Evolutionary conservation across 2,113 vertebrate species (phyloP).

Genomic region (Tor tambroides): DNA sequence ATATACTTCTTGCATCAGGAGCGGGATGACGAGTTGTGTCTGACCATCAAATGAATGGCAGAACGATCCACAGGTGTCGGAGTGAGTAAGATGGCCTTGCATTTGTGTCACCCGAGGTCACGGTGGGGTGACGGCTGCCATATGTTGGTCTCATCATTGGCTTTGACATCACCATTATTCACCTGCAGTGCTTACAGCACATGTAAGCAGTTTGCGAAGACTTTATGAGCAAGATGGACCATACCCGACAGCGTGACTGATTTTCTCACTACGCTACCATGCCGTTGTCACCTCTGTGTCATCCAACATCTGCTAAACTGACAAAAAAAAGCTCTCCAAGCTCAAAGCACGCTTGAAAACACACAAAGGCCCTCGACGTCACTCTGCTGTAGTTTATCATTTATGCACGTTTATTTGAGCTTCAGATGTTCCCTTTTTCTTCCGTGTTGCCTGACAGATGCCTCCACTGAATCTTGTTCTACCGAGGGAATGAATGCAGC

Average conservation of each 20-base stretch:
- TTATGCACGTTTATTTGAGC: slow-evolving; percentile 1
- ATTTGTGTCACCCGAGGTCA: slow-evolving; percentile 27
- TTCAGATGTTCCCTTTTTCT: slow-evolving; percentile 23
- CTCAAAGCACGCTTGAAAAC: too few species aligned
- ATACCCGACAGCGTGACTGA: background rate
- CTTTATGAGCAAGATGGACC: slow-evolving; percentile 30
- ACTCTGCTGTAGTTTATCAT: slow-evolving; percentile 14
- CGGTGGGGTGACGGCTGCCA: slow-evolving; percentile 13
- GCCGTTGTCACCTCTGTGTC: slow-evolving; percentile 30
- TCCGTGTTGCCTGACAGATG: slow-evolving; percentile 32
- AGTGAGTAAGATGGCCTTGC: slow-evolving; percentile 30
- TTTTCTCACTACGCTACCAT: slow-evolving; percentile 47
- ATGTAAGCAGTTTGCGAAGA: background rate
- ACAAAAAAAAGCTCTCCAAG: background rate
- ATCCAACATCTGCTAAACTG: slow-evolving; percentile 31
- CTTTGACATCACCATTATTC: slow-evolving; percentile 44
- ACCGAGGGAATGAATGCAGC: slow-evolving; percentile 32
- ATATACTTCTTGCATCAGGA: slow-evolving; percentile 12
- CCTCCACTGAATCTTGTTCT: slow-evolving; percentile 26
- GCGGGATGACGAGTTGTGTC: background rate
- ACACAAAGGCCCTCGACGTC: slow-evolving; percentile 15
- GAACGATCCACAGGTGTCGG: slow-evolving; percentile 41
- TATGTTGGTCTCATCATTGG: slow-evolving; percentile 40
- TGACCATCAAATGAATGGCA: slow-evolving; percentile 22
- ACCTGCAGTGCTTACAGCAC: background rate